Evolutionary conservation across 1,140 invertebrate species (phyloP).

Genomic region (Tetramorium parvispinum): DNA sequence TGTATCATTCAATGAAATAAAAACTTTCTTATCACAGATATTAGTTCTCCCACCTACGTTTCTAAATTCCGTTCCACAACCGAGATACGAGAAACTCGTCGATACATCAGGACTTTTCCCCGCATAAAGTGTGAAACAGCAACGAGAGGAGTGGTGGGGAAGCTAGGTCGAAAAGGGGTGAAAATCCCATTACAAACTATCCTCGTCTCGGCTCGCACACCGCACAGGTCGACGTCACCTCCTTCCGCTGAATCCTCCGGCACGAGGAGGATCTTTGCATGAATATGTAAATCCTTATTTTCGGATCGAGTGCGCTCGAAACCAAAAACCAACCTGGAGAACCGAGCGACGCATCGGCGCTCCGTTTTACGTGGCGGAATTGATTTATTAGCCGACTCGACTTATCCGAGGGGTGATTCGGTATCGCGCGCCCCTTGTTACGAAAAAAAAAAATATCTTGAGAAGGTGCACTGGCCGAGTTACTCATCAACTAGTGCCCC

Average conservation of each 20-base stretch:
- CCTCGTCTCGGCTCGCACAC: conserved; percentile 76
- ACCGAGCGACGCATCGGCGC: conserved; percentile 67
- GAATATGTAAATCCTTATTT: conserved; percentile 87
- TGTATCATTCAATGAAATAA: conserved; percentile 58
- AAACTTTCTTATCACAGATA: conserved; percentile 78
- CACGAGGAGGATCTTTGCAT: conserved; percentile 82
- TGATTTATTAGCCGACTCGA: conserved; percentile 83
- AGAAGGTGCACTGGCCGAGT: conserved; percentile 45
- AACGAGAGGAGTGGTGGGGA: conserved; percentile 13
- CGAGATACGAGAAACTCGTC: conserved; percentile 44
- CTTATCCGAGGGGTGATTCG: conserved; percentile 65
- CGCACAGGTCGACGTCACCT: conserved; percentile 77
- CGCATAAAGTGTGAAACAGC: conserved; percentile 52
- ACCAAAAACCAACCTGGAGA: conserved; percentile 84
- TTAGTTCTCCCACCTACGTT: neutral
- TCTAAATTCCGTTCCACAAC: neutral
- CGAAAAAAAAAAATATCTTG: conserved; percentile 60
- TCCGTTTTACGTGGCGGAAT: conserved; percentile 79
- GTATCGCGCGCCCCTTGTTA: neutral
- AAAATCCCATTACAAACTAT: conserved; percentile 81
- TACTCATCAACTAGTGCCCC: neutral
- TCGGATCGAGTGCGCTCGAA: conserved; percentile 85
- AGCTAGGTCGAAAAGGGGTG: conserved; percentile 67
- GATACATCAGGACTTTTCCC: conserved; percentile 66
- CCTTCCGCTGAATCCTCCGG: conserved; percentile 77